These are phyloP conservation scores for Zoanthus sansibaricus DNA, from an alignment of 92 coral and sea anemone species.

Conservation along the genomic window DNA sequence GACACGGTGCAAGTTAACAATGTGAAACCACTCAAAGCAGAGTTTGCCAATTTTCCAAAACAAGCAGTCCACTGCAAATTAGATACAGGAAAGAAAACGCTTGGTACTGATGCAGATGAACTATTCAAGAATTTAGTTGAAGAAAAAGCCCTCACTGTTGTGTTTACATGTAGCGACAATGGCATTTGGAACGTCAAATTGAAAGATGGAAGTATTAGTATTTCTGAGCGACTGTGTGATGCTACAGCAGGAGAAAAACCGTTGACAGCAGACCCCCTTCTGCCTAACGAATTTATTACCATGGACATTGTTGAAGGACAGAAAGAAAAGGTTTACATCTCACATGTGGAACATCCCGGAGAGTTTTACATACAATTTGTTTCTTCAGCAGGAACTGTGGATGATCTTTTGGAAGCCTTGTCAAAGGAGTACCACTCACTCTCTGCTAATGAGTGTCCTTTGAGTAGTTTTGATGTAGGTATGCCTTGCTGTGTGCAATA, in stretches of 20 bases:
- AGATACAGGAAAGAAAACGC: conserved; percentile 27
- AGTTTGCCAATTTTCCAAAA: conserved; percentile 63
- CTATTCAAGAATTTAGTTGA: conserved; percentile 53
- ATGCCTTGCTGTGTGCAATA: conserved; percentile 65
- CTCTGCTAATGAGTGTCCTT: conserved; percentile 8
- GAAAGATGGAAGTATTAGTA: conserved; percentile 14
- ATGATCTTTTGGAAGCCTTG: conserved; percentile 22
- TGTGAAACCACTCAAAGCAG: conserved; percentile 65
- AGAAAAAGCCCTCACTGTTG: conserved; percentile 69
- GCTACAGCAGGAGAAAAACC: conserved; percentile 34
- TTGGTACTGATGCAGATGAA: conserved; percentile 55
- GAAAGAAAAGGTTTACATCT: conserved; percentile 66
- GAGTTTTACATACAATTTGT: conserved; percentile 80
- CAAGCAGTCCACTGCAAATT: conserved; percentile 82
- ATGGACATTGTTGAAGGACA: conserved; percentile 41
- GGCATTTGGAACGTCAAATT: conserved; percentile 62
- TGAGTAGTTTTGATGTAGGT: conserved; percentile 49
- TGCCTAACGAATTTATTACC: conserved; percentile 23
- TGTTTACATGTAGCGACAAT: conserved; percentile 52
- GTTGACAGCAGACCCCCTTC: not conserved
- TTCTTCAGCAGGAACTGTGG: conserved; percentile 47
- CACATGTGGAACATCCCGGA: conserved; percentile 73
- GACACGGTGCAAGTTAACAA: conserved; percentile 60
- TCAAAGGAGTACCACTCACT: conserved; percentile 36
- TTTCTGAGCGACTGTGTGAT: conserved; percentile 1